phyloP scores from a whole-genome alignment of 2,797 vertebrate genomes.

The Distichodus sexfasciatus region DNA sequence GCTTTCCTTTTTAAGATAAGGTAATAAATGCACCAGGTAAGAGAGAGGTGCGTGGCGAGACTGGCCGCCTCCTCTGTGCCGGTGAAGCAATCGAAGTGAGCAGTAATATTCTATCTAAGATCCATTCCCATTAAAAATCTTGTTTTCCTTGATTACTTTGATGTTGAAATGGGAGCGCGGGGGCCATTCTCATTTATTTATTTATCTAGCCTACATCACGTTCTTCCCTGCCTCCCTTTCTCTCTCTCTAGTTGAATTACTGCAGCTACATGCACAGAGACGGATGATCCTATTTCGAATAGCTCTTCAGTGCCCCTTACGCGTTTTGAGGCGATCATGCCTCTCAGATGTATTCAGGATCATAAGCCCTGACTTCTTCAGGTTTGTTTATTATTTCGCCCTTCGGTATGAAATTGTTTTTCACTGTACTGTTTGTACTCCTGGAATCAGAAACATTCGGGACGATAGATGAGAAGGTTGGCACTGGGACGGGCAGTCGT shows the following conservation, averaged over 20 bases:
- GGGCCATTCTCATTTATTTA: constrained; percentile 78
- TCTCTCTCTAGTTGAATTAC: constrained; percentile 72
- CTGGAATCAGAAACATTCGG: too few species aligned
- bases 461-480: too few species aligned
- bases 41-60: constrained; percentile 21
- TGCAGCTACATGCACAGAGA: constrained; percentile 75
- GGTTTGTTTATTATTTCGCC: constrained; percentile 56
- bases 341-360: too few species aligned
- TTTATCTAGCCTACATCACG: constrained; percentile 59
- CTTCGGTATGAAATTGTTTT: constrained; percentile 65
- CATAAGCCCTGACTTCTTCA: too few species aligned
- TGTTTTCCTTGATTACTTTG: constrained; percentile 85
- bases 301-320: constrained; percentile 79
- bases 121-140: constrained; percentile 81
- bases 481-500: too few species aligned
- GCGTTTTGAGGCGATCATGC: too few species aligned
- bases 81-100: constrained; percentile 64
- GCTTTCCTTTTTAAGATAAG: too few species aligned
- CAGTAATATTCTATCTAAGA: constrained; percentile 81
- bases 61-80: constrained; percentile 6
- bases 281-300: constrained; percentile 69
- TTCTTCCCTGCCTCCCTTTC: constrained; percentile 50
- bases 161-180: constrained; percentile 77
- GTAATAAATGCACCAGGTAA: too few species aligned
- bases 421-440: constrained; percentile 60